Conservation (phyloP, 2,888 invertebrate genomes). For the Serripes groenlandicus region DNA sequence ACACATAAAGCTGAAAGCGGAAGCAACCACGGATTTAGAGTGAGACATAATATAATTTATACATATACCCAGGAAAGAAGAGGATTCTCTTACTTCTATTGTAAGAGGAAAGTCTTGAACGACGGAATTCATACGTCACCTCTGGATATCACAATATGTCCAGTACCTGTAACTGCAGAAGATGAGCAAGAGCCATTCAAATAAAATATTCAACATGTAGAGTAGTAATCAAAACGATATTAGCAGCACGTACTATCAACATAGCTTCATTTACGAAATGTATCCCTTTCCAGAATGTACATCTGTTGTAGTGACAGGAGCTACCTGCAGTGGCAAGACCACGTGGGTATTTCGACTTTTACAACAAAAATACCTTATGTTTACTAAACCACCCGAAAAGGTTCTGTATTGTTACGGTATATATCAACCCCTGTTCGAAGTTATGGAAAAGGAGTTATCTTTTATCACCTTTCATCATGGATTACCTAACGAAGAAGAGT, state of each 20-base stretch:
- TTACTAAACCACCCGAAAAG: constrained; percentile 41
- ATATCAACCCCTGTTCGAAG: constrained; percentile 56
- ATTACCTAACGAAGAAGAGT: constrained; percentile 38
- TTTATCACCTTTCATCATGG: constrained; percentile 53
- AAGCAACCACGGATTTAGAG: constrained; percentile 32
- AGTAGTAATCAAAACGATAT: no score
- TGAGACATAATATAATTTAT: constrained; percentile 36
- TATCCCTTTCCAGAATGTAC: constrained; percentile 43
- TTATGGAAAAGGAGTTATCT: constrained; percentile 41
- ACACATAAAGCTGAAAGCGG: constrained; percentile 14
- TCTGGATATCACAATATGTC: constrained; percentile 30
- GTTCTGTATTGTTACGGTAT: constrained; percentile 63
- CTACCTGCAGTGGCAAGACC: constrained; percentile 46
- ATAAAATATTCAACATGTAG: no score
- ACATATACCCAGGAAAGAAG: constrained; percentile 36
- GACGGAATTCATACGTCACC: constrained; percentile 50
- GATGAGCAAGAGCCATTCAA: constrained; percentile 35
- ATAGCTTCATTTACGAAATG: constrained; percentile 20
- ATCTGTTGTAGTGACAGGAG: constrained; percentile 51
- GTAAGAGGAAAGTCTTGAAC: constrained; percentile 45
- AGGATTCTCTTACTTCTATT: constrained; percentile 55
- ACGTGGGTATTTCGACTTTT: constrained; percentile 19
- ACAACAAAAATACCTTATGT: constrained; percentile 52
- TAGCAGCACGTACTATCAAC: no score
- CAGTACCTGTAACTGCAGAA: constrained; percentile 14